phyloP scores from a whole-genome alignment of 2,888 invertebrate genomes.

The Hecatera dysodea region DNA sequence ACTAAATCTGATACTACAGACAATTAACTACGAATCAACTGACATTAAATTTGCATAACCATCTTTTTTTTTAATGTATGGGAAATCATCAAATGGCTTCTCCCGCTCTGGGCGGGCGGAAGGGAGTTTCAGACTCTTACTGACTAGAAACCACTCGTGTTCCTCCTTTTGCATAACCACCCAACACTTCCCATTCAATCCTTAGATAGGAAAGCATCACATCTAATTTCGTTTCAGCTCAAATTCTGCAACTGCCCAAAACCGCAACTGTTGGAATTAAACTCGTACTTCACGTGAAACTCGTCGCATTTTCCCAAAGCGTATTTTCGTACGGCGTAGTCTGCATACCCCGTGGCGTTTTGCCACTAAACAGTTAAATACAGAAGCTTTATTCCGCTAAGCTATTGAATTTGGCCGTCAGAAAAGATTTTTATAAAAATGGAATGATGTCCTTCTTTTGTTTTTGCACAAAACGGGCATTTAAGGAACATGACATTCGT shows the following conservation, averaged over 20 bases:
- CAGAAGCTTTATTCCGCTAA: constrained; percentile 3
- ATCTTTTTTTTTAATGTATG: too few species aligned
- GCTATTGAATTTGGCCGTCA: not conserved
- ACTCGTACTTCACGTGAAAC: constrained; percentile 40
- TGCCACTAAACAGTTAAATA: not conserved
- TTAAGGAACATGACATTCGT: too few species aligned
- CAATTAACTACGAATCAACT: too few species aligned
- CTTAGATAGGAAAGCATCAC: not conserved
- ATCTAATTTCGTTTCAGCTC: constrained; percentile 2
- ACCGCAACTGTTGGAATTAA: constrained; percentile 42
- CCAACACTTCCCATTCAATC: not conserved
- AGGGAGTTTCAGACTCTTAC: too few species aligned
- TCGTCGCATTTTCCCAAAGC: constrained; percentile 5
- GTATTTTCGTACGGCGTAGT: constrained; percentile 42
- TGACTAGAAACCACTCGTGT: too few species aligned
- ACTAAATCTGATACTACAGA: too few species aligned
- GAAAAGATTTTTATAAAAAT: not conserved
- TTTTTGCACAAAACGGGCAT: too few species aligned
- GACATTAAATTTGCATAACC: too few species aligned
- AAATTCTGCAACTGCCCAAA: constrained; percentile 7
- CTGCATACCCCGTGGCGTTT: constrained; percentile 44
- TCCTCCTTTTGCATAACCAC: constrained; percentile 21
- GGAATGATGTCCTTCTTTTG: not conserved
- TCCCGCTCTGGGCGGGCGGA: too few species aligned
- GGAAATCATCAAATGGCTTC: too few species aligned